Conservation (phyloP, 1,140 invertebrate species). For the Calosoma granatense region DNA sequence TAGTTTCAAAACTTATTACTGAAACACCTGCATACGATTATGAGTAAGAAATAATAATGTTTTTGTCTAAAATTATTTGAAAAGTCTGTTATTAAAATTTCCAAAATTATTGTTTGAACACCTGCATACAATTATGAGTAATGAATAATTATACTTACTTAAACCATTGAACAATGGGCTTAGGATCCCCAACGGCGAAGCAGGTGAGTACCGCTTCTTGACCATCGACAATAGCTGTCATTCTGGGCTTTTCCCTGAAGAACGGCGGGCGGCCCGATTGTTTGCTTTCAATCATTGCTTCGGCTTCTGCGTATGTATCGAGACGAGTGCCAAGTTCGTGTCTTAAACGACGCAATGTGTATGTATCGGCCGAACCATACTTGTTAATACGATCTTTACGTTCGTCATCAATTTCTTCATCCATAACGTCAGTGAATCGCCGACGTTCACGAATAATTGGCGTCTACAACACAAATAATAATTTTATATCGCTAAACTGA, state of each 20-base stretch:
- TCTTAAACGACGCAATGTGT: slow-evolving; percentile 55
- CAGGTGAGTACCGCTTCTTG: slow-evolving; percentile 70
- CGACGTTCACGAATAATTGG: slow-evolving; percentile 81
- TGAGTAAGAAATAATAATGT: too few species aligned
- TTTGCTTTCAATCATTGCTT: slow-evolving; percentile 69
- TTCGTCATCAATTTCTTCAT: slow-evolving; percentile 91
- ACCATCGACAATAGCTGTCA: slow-evolving; percentile 66
- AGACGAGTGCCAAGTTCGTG: slow-evolving; percentile 70
- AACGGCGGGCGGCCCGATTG: slow-evolving; percentile 69
- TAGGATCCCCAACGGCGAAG: slow-evolving; percentile 80
- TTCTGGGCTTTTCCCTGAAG: slow-evolving; percentile 72
- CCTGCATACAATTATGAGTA: too few species aligned
- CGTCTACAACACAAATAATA: slow-evolving; percentile 41
- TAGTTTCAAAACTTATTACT: too few species aligned
- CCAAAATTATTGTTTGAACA: too few species aligned
- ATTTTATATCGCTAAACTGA: too few species aligned
- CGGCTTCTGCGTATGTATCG: slow-evolving; percentile 73
- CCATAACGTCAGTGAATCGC: slow-evolving; percentile 89
- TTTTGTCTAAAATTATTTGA: too few species aligned
- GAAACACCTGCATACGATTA: too few species aligned
- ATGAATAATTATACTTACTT: slow-evolving; percentile 43
- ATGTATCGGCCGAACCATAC: slow-evolving; percentile 60
- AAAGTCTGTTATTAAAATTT: too few species aligned
- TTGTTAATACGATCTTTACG: slow-evolving; percentile 66
- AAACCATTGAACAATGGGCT: slow-evolving; percentile 91